Evolutionary conservation across 2,797 vertebrate genomes (phyloP).

Genomic region (Tenualosa thibaudeaui): DNA sequence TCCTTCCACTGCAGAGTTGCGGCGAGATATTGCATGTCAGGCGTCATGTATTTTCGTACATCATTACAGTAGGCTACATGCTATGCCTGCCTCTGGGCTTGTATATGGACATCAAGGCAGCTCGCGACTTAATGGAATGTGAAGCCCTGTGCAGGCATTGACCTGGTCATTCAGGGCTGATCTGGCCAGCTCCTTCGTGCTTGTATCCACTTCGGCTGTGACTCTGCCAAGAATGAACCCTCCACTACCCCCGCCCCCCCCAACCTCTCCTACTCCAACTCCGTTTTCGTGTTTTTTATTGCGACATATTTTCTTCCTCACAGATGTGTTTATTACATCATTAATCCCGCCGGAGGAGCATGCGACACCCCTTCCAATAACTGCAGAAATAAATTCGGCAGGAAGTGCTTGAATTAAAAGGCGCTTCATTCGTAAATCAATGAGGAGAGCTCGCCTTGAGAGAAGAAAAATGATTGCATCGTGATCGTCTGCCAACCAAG

Average conservation of each 20-base stretch:
- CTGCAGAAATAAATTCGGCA: slow-evolving; percentile 48
- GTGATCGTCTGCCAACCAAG: slow-evolving; percentile 18
- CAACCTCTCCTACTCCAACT: neutral
- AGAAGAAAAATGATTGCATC: slow-evolving; percentile 44
- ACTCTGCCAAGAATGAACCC: slow-evolving; percentile 5
- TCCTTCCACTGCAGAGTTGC: slow-evolving; percentile 21
- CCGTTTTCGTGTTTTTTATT: slow-evolving; percentile 4
- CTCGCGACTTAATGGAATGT: slow-evolving; percentile 15
- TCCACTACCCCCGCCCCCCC: neutral
- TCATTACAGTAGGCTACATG: slow-evolving; percentile 26
- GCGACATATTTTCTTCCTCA: slow-evolving; percentile 24
- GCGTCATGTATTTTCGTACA: slow-evolving; percentile 12
- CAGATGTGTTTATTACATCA: slow-evolving; percentile 50
- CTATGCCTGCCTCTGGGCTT: neutral
- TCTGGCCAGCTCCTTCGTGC: neutral
- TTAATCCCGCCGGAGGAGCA: slow-evolving; percentile 55
- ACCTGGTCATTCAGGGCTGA: slow-evolving; percentile 6
- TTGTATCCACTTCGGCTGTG: neutral
- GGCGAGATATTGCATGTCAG: slow-evolving; percentile 18
- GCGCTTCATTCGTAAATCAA: slow-evolving; percentile 61
- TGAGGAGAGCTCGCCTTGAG: slow-evolving; percentile 51
- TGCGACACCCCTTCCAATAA: slow-evolving; percentile 54
- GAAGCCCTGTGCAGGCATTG: slow-evolving; percentile 15
- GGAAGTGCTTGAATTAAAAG: slow-evolving; percentile 61
- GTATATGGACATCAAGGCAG: neutral